phyloP scores from a whole-genome alignment of 2,113 vertebrate species.

The Mirounga angustirostris region DNA sequence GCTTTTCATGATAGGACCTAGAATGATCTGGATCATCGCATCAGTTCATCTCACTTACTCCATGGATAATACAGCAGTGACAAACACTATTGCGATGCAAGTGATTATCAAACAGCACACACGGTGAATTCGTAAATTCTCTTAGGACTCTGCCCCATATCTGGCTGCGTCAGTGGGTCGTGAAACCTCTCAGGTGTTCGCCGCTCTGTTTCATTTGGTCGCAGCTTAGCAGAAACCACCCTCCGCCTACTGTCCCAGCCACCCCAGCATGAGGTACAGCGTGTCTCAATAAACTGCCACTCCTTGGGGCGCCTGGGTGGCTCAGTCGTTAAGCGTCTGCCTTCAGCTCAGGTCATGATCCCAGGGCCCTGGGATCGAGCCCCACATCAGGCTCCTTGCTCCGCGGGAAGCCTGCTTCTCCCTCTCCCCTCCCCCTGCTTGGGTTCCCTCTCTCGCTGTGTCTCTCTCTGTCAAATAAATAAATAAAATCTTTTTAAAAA shows the following conservation, averaged over 20 bases:
- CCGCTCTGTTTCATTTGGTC: background rate
- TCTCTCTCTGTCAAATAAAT: too few relatives aligned
- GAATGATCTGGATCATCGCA: background rate
- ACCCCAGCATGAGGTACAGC: background rate
- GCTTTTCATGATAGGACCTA: background rate
- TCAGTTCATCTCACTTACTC: background rate
- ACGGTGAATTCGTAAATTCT: background rate
- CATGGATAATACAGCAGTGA: background rate
- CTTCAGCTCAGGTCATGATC: too few relatives aligned
- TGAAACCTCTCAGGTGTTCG: conserved; percentile 66
- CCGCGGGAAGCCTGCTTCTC: too few relatives aligned
- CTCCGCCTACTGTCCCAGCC: background rate
- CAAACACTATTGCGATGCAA: background rate
- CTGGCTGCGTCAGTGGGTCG: background rate
- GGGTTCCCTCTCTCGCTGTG: too few relatives aligned
- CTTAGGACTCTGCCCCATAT: conserved; percentile 42
- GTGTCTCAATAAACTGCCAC: background rate
- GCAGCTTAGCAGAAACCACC: conserved; percentile 4
- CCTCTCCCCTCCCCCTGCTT: too few relatives aligned
- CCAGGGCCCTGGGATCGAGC: too few relatives aligned
- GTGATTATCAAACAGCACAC: conserved; percentile 17
- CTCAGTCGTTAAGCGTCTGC: too few relatives aligned
- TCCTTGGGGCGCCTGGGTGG: background rate
- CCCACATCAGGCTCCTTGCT: too few relatives aligned
- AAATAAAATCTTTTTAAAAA: too few relatives aligned